Evolutionary conservation across 30 jellyfish, hydroid and myxozoan species (phyloP).

Genomic region (Hydractinia symbiolongicarpus): DNA sequence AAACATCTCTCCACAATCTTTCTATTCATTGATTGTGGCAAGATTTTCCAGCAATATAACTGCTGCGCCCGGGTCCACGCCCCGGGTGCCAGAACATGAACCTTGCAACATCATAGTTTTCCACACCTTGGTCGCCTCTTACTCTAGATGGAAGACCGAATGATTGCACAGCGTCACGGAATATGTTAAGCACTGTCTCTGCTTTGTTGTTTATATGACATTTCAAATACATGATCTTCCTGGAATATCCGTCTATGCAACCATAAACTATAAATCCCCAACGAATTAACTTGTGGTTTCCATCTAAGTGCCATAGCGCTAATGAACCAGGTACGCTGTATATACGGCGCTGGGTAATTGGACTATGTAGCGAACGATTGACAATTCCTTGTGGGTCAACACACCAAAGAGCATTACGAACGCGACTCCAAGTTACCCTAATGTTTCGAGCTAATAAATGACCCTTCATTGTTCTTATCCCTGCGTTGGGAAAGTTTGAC

Average conservation of each 20-base stretch:
- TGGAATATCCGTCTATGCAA: conserved; percentile 34
- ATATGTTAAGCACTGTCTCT: conserved; percentile 23
- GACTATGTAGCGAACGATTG: neutral
- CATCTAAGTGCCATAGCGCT: conserved; percentile 42
- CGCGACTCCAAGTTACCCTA: conserved; percentile 14
- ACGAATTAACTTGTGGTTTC: conserved; percentile 33
- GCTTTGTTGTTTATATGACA: conserved; percentile 29
- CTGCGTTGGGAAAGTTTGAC: conserved; percentile 17
- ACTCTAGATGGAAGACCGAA: conserved; percentile 44
- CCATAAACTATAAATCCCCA: conserved; percentile 49
- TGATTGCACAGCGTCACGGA: conserved; percentile 6
- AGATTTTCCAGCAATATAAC: conserved; percentile 29
- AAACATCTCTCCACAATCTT: conserved; percentile 26
- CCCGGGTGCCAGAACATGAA: conserved; percentile 24
- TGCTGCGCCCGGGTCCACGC: conserved; percentile 35
- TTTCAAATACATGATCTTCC: conserved; percentile 25
- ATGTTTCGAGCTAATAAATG: conserved; percentile 2
- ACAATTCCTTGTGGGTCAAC: conserved; percentile 23
- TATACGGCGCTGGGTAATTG: conserved; percentile 15
- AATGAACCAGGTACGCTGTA: conserved; percentile 36
- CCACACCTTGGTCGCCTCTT: conserved; percentile 47
- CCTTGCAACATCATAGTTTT: conserved; percentile 38
- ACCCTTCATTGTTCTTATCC: conserved; percentile 23
- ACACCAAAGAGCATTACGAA: conserved; percentile 8
- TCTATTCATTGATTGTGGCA: conserved; percentile 20